These are phyloP conservation scores for Drosophila yakuba DNA, from an alignment of 1,140 invertebrate genomes.

Conservation along the genomic window DNA sequence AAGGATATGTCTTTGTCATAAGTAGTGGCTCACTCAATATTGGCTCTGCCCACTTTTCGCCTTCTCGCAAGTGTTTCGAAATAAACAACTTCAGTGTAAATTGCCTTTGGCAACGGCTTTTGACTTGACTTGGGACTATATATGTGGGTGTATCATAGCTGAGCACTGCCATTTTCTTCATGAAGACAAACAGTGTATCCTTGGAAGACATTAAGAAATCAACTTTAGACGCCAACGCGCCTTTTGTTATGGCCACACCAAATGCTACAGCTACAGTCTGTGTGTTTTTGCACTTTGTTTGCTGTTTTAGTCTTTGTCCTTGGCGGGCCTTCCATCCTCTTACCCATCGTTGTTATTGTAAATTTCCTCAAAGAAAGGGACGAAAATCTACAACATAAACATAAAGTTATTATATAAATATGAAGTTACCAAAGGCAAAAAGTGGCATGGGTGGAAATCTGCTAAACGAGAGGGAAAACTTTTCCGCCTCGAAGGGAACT, in stretches of 20 bases:
- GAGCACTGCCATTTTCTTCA: slow-evolving; percentile 66
- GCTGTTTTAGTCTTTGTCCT: slow-evolving; percentile 53
- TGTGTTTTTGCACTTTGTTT: slow-evolving; percentile 47
- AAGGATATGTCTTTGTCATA: slow-evolving; percentile 9
- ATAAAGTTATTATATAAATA: slow-evolving; percentile 82
- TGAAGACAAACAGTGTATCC: slow-evolving; percentile 71
- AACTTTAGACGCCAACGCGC: slow-evolving; percentile 76
- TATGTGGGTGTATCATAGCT: slow-evolving; percentile 46
- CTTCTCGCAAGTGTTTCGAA: slow-evolving; percentile 70
- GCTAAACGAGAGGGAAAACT: slow-evolving; percentile 50
- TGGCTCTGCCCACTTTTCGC: slow-evolving; percentile 47
- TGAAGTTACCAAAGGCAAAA: slow-evolving; percentile 58
- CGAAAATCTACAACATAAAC: slow-evolving; percentile 78
- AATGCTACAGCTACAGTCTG: slow-evolving; percentile 55
- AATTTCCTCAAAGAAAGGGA: slow-evolving; percentile 14
- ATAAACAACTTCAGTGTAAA: slow-evolving; percentile 81
- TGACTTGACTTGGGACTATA: slow-evolving; percentile 37
- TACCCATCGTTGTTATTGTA: slow-evolving; percentile 25
- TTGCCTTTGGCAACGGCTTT: slow-evolving; percentile 59
- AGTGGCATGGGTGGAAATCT: slow-evolving; percentile 14
- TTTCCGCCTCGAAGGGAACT: slow-evolving; percentile 51
- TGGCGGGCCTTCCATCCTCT: slow-evolving; percentile 40
- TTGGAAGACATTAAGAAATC: slow-evolving; percentile 79
- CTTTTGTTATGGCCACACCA: slow-evolving; percentile 69
- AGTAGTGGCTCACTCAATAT: slow-evolving; percentile 46